Evolutionary conservation across 2,797 vertebrate species (phyloP), one percentile per base, ranked within the genome.

Genomic region (Podargus strigoides): DNA sequence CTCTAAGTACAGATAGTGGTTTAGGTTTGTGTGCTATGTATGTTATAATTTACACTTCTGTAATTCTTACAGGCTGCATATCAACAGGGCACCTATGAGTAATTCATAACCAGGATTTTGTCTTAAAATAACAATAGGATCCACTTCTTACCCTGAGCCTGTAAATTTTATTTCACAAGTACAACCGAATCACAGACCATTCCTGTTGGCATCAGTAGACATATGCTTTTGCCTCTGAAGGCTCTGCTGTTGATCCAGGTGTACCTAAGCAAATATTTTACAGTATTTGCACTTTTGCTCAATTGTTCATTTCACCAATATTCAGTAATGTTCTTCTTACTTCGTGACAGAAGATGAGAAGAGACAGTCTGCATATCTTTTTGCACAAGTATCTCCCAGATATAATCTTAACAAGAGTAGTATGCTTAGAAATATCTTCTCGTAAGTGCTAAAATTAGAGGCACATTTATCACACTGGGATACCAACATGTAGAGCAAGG

Each of bases 1-100:
- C n/a, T 69, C 15, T 30, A 60, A 80, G 8, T n/a, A 14, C 11
- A 39, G 22, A 30, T 27, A 36, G 11, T 52, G 4, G 3, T 66
- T 42, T 60, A 28, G 19, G 15, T 12, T 24, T 70, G 58, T 52
- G 30, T 26, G 19, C 14, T 53, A 12, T 41, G 41, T 15, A 26
- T 53, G 26, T 69, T 52, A 21, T 7, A 49, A 47, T 30, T 5
- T 41, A 30, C 26, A 32, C 18, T 28, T 60, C 24, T 34, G 2
- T 47, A 42, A 58, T 42, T 39, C 34, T 60, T 53, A 23, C 0
- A 1, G n/a, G 4, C 10, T 36, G 24, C 14, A 19, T n/a, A 32
- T 12, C 15, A 42, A 6, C 34, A 60, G 21, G 28, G 12, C 12
- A 46, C 11, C 20, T 30, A 36, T 36, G 53, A 67, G 30, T 36